phyloP scores from a whole-genome alignment of 2,888 invertebrate species.

The Drosophila robusta region DNA sequence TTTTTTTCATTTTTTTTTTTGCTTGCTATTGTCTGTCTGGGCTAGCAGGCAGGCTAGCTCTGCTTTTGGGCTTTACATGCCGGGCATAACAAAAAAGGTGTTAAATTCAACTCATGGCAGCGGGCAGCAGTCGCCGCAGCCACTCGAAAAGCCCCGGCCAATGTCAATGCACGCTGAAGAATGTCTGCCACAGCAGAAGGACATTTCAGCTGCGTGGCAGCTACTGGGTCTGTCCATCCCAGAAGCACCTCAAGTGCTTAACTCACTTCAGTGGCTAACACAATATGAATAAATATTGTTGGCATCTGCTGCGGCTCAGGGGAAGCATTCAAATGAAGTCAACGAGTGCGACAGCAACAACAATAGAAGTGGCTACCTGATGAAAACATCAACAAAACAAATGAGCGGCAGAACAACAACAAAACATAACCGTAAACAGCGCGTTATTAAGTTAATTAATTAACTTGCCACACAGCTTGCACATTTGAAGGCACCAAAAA shows the following conservation, averaged over 20 bases:
- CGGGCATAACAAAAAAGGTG: conserved; percentile 79
- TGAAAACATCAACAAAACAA: conserved; percentile 52
- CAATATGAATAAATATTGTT: conserved; percentile 27
- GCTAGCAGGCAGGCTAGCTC: conserved; percentile 44
- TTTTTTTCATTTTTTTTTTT: conserved; percentile 17
- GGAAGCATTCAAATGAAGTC: conserved; percentile 63
- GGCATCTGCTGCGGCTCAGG: conserved; percentile 21
- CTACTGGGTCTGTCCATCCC: conserved; percentile 8
- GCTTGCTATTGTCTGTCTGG: conserved; percentile 69
- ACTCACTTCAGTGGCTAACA: conserved; percentile 49
- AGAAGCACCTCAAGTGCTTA: conserved; percentile 72
- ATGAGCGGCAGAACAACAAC: conserved; percentile 30
- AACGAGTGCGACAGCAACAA: conserved; percentile 35
- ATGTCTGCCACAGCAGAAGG: conserved; percentile 76
- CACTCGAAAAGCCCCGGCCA: conserved; percentile 56
- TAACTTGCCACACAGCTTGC: conserved; percentile 62
- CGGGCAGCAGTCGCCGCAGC: conserved; percentile 12
- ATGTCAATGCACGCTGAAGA: conserved; percentile 78
- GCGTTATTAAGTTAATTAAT: conserved; percentile 71
- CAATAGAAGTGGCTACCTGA: conserved; percentile 42
- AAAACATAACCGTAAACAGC: conserved; percentile 56
- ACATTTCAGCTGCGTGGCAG: conserved; percentile 66
- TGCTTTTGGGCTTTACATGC: conserved; percentile 81
- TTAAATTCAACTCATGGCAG: conserved; percentile 76
- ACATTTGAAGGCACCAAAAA: conserved; percentile 38